A percentile compares a stretch with the other conserved stretches of the same genome.
These are phyloP conservation scores for Aphodius sticticus DNA, from an alignment of 2,888 invertebrate genomes.

Conservation along the genomic window DNA sequence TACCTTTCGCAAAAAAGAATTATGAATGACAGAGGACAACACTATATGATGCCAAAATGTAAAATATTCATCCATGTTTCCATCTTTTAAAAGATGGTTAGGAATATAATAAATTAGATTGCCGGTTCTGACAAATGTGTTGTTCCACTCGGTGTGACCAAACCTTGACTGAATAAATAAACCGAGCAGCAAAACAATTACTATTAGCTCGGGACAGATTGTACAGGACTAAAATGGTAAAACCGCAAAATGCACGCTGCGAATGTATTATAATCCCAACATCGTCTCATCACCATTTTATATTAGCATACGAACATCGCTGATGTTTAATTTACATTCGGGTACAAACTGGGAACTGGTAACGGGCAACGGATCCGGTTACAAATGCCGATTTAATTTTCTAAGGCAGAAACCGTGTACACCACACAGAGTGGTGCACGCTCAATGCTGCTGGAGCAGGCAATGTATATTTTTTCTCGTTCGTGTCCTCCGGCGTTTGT, in stretches of 20 bases:
- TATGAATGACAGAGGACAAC: too few species aligned
- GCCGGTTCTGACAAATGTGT: too few species aligned
- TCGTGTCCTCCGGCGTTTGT: not conserved
- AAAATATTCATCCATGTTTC: too few species aligned
- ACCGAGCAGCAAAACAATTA: not conserved
- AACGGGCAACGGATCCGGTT: not conserved
- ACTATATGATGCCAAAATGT: too few species aligned
- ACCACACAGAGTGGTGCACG: not conserved
- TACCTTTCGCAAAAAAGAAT: too few species aligned
- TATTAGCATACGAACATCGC: constrained; percentile 4
- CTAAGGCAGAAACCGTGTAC: not conserved
- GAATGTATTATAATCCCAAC: not conserved
- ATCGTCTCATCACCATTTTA: not conserved
- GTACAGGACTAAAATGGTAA: not conserved
- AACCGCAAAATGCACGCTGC: not conserved
- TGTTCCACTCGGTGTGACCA: not conserved
- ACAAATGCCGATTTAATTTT: not conserved
- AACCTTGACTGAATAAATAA: not conserved
- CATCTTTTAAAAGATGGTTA: too few species aligned
- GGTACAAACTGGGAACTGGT: not conserved
- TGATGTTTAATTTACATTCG: constrained; percentile 4
- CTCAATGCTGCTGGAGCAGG: not conserved
- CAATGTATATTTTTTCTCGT: not conserved
- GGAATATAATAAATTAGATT: too few species aligned
- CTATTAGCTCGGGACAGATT: constrained; percentile 4